These are phyloP conservation scores for Ptilonorhynchus violaceus DNA, from an alignment of 2,113 vertebrate species.

Conservation along the genomic window DNA sequence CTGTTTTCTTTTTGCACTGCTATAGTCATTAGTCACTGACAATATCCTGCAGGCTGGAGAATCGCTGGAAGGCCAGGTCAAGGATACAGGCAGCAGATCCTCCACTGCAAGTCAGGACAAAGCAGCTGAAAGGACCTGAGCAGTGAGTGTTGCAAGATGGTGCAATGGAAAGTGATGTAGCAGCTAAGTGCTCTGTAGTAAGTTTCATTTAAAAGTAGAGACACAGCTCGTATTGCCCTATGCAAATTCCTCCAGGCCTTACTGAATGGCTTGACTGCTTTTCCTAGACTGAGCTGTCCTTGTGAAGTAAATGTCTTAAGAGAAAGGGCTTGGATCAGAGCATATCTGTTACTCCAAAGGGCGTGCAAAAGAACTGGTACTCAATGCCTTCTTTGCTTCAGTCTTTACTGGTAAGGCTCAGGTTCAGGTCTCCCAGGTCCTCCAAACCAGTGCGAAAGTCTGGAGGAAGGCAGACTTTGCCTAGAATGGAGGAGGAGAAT, in stretches of 20 bases:
- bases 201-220: neutral
- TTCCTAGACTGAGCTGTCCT: neutral
- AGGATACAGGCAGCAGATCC: neutral
- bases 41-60: neutral
- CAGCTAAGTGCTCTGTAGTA: neutral
- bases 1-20: neutral
- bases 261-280: neutral
- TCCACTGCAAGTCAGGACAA: neutral
- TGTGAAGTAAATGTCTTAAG: neutral
- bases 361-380: accelerated
- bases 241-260: neutral
- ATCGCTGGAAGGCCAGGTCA: neutral
- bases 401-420: neutral
- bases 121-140: neutral
- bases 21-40: neutral
- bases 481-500: neutral
- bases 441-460: neutral
- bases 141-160: neutral
- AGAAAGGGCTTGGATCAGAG: neutral
- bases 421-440: neutral
- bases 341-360: accelerated
- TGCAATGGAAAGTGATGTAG: neutral
- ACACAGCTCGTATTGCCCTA: neutral
- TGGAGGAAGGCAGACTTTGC: neutral
- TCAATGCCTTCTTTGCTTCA: accelerated